phyloP scores from a whole-genome alignment of 2,113 vertebrate species.

The Pungitius pungitius region DNA sequence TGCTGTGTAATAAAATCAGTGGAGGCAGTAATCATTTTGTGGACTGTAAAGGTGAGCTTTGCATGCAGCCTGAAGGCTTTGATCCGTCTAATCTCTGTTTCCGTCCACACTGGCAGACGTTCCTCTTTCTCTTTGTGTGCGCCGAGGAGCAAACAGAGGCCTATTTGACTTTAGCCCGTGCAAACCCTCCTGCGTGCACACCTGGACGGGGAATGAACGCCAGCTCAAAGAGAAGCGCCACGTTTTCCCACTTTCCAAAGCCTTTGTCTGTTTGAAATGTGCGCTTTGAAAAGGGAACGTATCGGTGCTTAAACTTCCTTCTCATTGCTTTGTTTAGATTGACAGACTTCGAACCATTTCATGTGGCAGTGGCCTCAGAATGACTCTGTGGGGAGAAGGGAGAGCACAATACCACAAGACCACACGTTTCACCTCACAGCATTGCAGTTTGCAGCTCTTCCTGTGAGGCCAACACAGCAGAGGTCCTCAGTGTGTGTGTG shows the following conservation, averaged over 20 bases:
- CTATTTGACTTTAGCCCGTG: slow-evolving; percentile 41
- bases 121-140: slow-evolving; percentile 13
- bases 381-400: background rate
- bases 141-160: slow-evolving; percentile 49
- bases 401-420: background rate
- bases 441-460: slow-evolving; percentile 6
- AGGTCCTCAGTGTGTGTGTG: slow-evolving; percentile 3
- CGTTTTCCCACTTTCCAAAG: background rate
- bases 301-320: background rate
- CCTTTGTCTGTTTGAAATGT: background rate
- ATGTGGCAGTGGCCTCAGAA: slow-evolving; percentile 5
- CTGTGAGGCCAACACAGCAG: slow-evolving; percentile 17
- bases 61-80: slow-evolving; percentile 28
- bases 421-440: slow-evolving; percentile 26
- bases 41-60: slow-evolving; percentile 61
- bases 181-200: slow-evolving; percentile 18
- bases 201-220: slow-evolving; percentile 8
- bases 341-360: background rate
- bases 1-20: slow-evolving; percentile 9
- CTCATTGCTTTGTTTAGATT: background rate
- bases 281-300: no score
- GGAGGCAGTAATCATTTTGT: slow-evolving; percentile 45
- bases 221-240: background rate
- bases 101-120: slow-evolving; percentile 36
- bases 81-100: slow-evolving; percentile 53